A percentile compares a stretch with the other conserved stretches of the same genome.
Evolutionary conservation across 2,888 invertebrate genomes (phyloP).

Genomic region (Cordilura impudica): DNA sequence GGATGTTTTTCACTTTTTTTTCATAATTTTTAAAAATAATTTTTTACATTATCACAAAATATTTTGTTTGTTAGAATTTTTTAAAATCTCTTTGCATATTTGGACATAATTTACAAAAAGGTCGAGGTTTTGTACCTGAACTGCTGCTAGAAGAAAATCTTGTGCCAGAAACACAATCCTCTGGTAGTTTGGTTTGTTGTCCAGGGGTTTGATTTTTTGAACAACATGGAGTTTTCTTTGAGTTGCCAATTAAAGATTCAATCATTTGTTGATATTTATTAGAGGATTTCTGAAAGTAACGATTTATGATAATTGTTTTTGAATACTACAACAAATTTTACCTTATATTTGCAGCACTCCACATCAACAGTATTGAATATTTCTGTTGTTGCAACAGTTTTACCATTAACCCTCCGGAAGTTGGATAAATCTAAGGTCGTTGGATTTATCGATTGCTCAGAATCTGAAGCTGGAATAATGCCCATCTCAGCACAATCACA

Average conservation of each 20-base stretch:
- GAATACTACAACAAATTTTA: background rate
- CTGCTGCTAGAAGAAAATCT: constrained; percentile 56
- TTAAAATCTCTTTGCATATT: constrained; percentile 7
- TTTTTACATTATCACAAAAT: background rate
- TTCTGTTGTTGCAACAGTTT: constrained; percentile 60
- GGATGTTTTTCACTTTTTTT: too few species aligned
- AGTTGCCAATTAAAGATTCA: constrained; percentile 37
- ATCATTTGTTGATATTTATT: constrained; percentile 59
- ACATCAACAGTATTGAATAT: constrained; percentile 29
- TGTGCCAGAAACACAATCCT: constrained; percentile 1
- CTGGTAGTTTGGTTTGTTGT: background rate
- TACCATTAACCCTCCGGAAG: constrained; percentile 65
- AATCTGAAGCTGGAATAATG: constrained; percentile 45
- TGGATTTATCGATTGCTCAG: constrained; percentile 58
- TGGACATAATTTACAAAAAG: background rate
- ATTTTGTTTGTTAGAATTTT: constrained; percentile 1
- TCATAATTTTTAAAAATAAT: constrained; percentile 7
- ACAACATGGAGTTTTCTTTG: constrained; percentile 2
- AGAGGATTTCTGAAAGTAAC: constrained; percentile 49
- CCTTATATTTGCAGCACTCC: constrained; percentile 64
- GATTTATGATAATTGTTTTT: background rate
- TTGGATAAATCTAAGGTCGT: constrained; percentile 69
- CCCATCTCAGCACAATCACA: constrained; percentile 63
- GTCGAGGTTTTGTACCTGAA: constrained; percentile 54
- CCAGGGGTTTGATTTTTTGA: background rate